Conservation (phyloP, 2,888 invertebrate species). For the Volucella inanis region DNA sequence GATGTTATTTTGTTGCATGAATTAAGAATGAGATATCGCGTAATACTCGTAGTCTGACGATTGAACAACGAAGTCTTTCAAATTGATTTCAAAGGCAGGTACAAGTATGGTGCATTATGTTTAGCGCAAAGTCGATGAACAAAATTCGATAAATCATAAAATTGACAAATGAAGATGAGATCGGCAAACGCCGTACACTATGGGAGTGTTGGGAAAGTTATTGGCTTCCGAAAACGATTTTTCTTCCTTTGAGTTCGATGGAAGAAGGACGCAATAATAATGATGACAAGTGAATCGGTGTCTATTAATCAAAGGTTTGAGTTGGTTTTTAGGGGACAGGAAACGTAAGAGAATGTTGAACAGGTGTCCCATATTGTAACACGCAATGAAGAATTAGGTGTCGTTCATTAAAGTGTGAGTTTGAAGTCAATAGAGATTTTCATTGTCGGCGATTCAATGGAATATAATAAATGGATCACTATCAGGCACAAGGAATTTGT, state of each 20-base stretch:
- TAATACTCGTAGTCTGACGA: conserved; percentile 25
- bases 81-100: conserved; percentile 34
- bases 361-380: conserved; percentile 14
- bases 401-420: no score
- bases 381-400: not conserved
- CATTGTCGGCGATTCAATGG: no score
- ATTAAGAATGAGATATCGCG: conserved; percentile 65
- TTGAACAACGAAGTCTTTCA: conserved; percentile 49
- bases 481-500: no score
- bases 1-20: conserved; percentile 51
- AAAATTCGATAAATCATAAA: conserved; percentile 66
- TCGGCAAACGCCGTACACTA: conserved; percentile 5
- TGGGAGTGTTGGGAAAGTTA: conserved; percentile 20
- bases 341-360: not conserved
- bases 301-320: conserved; percentile 58
- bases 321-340: conserved; percentile 3
- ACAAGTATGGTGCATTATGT: not conserved
- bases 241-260: conserved; percentile 26
- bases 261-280: conserved; percentile 51
- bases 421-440: no score
- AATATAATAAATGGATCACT: no score
- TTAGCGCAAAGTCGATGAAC: conserved; percentile 15
- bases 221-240: conserved; percentile 10
- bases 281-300: conserved; percentile 70
- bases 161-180: conserved; percentile 56